These are phyloP conservation scores for Drepana falcataria DNA, from an alignment of 2,888 invertebrate genomes.

Conservation along the genomic window DNA sequence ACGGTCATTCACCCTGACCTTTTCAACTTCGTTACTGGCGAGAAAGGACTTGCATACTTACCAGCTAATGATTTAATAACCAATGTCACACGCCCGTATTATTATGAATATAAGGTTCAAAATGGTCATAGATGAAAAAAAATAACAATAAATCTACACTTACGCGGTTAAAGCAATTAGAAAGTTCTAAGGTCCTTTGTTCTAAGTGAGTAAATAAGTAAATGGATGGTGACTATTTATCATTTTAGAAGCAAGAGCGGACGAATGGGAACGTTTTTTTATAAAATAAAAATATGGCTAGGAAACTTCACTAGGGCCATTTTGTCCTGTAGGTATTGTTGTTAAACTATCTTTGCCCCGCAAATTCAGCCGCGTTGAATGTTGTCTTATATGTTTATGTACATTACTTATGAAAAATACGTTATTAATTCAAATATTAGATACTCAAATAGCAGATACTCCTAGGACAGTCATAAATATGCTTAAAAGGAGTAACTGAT, in stretches of 20 bases:
- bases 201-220: conserved; percentile 29
- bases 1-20: conserved; percentile 64
- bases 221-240: conserved; percentile 4
- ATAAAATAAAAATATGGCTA: too few species aligned
- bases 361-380: too few species aligned
- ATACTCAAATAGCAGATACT: too few species aligned
- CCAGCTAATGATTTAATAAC: conserved; percentile 49
- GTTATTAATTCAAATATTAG: too few species aligned
- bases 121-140: conserved; percentile 15
- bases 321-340: too few species aligned
- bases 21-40: conserved; percentile 55
- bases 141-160: conserved; percentile 44
- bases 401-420: too few species aligned
- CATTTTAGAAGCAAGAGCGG: not conserved
- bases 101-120: conserved; percentile 8
- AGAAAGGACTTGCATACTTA: conserved; percentile 49
- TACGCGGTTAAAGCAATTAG: conserved; percentile 53
- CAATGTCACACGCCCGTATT: conserved; percentile 9
- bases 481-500: too few species aligned
- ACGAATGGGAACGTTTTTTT: too few species aligned
- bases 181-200: conserved; percentile 59
- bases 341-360: too few species aligned
- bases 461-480: too few species aligned
- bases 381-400: too few species aligned
- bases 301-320: too few species aligned